These are phyloP conservation scores for Craniophora ligustri DNA, from an alignment of 2,888 invertebrate genomes.

Conservation along the genomic window DNA sequence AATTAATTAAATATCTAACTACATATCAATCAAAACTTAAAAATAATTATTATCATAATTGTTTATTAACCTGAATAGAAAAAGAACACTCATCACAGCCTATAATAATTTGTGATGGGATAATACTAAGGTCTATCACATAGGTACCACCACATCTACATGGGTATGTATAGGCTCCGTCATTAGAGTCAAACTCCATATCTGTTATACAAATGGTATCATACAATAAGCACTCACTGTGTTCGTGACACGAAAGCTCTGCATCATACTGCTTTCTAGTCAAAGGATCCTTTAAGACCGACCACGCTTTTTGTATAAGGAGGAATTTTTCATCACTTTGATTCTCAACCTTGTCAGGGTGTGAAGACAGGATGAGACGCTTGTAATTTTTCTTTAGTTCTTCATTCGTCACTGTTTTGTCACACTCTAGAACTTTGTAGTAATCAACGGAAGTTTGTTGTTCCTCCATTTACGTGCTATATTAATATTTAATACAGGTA, in stretches of 20 bases:
- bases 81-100: conserved; percentile 93
- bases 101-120: conserved; percentile 76
- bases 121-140: conserved; percentile 69
- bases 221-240: conserved; percentile 89
- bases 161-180: conserved; percentile 81
- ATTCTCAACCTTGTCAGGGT: conserved; percentile 89
- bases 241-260: conserved; percentile 87
- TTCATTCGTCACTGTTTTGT: conserved; percentile 84
- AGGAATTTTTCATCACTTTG: conserved; percentile 68
- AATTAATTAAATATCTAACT: neutral
- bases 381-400: conserved; percentile 90
- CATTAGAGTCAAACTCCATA: conserved; percentile 75
- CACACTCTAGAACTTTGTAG: conserved; percentile 88
- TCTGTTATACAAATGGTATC: conserved; percentile 86
- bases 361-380: conserved; percentile 85
- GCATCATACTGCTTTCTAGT: conserved; percentile 91
- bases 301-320: conserved; percentile 92
- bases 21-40: neutral
- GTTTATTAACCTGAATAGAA: conserved; percentile 87
- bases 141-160: conserved; percentile 92
- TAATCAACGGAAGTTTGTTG: conserved; percentile 69
- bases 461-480: conserved; percentile 54
- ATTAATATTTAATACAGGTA: no score
- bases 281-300: conserved; percentile 89
- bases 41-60: conserved; percentile 50